Base-by-base conservation (phyloP, 2,113 vertebrate species). In the Actenoides lindsayi region DNA sequence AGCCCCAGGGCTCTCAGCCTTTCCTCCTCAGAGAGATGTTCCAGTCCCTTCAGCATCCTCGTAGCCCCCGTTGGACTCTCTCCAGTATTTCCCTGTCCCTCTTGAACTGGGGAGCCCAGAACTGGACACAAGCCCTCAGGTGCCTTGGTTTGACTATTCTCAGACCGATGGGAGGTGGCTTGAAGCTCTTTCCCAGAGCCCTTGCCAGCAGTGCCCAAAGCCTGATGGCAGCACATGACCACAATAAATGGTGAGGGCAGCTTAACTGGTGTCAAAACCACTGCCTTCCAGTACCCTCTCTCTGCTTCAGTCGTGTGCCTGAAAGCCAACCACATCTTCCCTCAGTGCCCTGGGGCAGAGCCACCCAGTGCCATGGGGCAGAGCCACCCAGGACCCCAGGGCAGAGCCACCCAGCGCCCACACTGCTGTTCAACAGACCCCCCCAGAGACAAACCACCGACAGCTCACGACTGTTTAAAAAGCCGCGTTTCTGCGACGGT, bases 141-240 rank as follows among this genome's bases (percentile, higher is more conserved):
- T 8, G 86, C 69, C 68, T 35, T 27, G 57, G 21, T 46, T 27
- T 62, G 59, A 33, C 74, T 19, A 44, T 7, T 17, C 68, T 78
- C 67, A 21, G 7, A 24, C 0, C 10, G 13, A 44, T 3, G 10
- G 25, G 10, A 21, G 48, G 11, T 2, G 16, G 15, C 4, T 18
- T 8, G 46, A 42, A 46, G 18, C 54, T 63, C 39, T 35, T 87
- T 30, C 46, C 12, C 46, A 31, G 68, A 31, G 48, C 35, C 63
- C 14, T 1, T 50, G 14, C 1, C 27, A 68, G 16, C 50, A 10
- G 28, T 16, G 44, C 75, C 41, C 25, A 9, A 28, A 15, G 8
- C 15, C 11, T 30, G 31, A 27, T 10, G 20, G 41, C 18, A 23
- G 11, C 7, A 15, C 13, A 13, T 4, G 39, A 50, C 69, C 41